A percentile compares a stretch with the other conserved stretches of the same genome.
phyloP scores from a whole-genome alignment of 2,888 invertebrate species.

The Lepidochitona cinerea region DNA sequence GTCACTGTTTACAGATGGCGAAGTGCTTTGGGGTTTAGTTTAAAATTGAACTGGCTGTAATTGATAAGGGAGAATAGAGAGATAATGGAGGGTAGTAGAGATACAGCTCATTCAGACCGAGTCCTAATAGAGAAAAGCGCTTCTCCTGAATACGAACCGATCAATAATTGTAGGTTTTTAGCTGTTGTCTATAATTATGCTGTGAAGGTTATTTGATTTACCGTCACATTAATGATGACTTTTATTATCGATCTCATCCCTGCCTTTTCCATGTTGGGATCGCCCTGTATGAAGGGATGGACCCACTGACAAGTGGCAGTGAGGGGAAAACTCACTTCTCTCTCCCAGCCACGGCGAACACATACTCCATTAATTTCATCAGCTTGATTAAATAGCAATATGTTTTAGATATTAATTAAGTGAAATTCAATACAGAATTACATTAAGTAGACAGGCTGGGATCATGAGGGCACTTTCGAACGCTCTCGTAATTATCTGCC shows the following conservation, averaged over 20 bases:
- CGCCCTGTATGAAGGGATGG: too few relatives aligned
- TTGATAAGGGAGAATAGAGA: too few relatives aligned
- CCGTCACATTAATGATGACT: conserved; percentile 7
- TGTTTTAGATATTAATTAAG: conserved; percentile 20
- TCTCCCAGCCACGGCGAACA: background rate
- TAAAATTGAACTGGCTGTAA: too few relatives aligned
- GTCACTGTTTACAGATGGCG: too few relatives aligned
- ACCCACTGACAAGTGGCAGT: too few relatives aligned
- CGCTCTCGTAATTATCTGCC: too few relatives aligned
- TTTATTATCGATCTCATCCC: background rate
- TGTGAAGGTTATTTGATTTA: conserved; percentile 6
- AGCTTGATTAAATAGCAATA: conserved; percentile 16
- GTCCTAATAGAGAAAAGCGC: background rate
- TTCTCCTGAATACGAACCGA: background rate
- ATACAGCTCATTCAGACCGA: background rate
- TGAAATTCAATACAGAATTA: conserved; percentile 17
- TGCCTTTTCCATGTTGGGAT: background rate
- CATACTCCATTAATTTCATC: conserved; percentile 12
- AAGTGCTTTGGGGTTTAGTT: too few relatives aligned
- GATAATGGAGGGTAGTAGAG: background rate
- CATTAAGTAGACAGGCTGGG: conserved; percentile 28
- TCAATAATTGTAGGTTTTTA: conserved; percentile 8
- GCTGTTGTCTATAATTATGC: conserved; percentile 5
- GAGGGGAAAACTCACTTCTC: too few relatives aligned
- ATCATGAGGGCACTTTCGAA: conserved; percentile 30